Evolutionary conservation across 2,797 vertebrate genomes (phyloP), one percentile per base, ranked within the genome.

Genomic region (Argentina silus): DNA sequence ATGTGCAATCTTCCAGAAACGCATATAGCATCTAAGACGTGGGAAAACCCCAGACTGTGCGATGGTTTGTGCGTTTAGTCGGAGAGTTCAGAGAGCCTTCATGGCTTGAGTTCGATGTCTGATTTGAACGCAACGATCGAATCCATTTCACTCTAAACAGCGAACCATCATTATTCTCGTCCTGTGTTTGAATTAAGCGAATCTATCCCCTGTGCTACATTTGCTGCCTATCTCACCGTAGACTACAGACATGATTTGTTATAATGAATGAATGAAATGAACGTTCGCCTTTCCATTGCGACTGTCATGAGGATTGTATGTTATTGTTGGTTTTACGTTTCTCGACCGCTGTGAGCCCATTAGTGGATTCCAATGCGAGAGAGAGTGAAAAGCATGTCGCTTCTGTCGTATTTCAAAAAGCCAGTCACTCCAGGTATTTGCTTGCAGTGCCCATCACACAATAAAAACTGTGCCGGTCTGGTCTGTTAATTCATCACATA

Each of bases 131-230:
- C 44, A 27, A 42, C 6, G 10, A 47, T 4, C 21, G 3, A 7
- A 56, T 70, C 71, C 57, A 77, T 64, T 55, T 68, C 66, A 70
- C 77, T 57, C 60, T 78, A 73, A 80, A 62, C 9, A 69, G 5
- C 21, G 21, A 67, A 15, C 6, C 21, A 66, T 27, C 17, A 23
- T 27, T 0, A 14, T 14, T 21, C 21, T 36, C 11, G 23, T 27
- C 21, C 19, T 60, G 23, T 12, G 57, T 36, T 60, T 60, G 27
- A 36, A 36, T 53, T 17, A 53, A 53, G 17, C 51, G 15, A 53
- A 53, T n/a, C 14, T 60, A 6, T 60, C 10, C 4, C 23, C 27
- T 60, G 23, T 60, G 23, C 23, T 36, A 14, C 14, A 23, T 36
- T 2, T 27, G 21, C 21, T 23, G 23, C 23, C 27, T 61, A 10